Base-by-base conservation (phyloP, 2,113 vertebrate genomes). In the Nicator chloris region DNA sequence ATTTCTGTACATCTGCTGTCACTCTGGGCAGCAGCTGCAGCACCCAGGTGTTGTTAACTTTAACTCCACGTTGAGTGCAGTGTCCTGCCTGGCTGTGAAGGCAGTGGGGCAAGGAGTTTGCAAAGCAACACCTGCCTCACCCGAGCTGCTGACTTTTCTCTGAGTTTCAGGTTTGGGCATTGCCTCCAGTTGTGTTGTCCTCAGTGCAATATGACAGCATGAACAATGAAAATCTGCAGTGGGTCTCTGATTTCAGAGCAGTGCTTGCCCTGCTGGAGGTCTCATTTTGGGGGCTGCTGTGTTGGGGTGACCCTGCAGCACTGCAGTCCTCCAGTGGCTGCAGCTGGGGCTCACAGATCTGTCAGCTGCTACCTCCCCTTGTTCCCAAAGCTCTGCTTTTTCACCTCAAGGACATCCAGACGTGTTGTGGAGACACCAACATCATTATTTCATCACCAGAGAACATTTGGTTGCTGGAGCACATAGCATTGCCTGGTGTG, bases 401-500 rank as follows among this genome's bases (percentile, higher is more conserved):
- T 23, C 28, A 31, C 31, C 33, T 76, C 53, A 66, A 79, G 54
- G 22, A 24, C 64, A 57, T 54, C 57, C 59, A 70, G 66, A 11
- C 56, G 35, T 42, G 57, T 57, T 83, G 15, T 89, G 61, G 80
- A 73, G 90, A 89, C 53, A 64, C 13, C 66, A 82, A 63, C 30
- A 61, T 33, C 44, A 94, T 73, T 84, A 87, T 84, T 96, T 89
- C 82, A 59, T 60, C 42, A 63, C 72, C 61, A 76, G 23, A 33
- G 78, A 59, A 49, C 87, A 77, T 91, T 81, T 87, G 69, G 47
- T 91, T 78, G 56, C 70, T 64, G 64, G 73, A 82, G 94, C 44
- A 60, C 66, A 17, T 2, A 94, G 35, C 61, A 45, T 59, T 86
- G 70, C 59, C 42, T 81, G 0, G 1, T 59, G 30, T 63, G 77